Conservation (phyloP, 1,140 invertebrate species). For the Drosophila azteca region DNA sequence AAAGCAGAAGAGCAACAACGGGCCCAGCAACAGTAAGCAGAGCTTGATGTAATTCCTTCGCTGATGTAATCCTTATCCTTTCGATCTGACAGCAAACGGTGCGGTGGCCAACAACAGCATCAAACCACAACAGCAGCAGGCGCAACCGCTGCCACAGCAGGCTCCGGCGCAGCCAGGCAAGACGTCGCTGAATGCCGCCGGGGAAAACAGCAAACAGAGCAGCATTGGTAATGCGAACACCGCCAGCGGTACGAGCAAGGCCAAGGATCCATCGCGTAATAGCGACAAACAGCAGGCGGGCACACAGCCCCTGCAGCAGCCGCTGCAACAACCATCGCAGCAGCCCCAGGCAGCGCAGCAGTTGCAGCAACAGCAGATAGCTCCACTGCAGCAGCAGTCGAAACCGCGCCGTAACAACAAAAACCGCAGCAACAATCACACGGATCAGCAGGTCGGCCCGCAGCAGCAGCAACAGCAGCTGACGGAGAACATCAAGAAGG, state of each 20-base stretch:
- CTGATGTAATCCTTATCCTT: constrained; percentile 1
- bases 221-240: constrained; percentile 61
- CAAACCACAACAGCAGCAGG: constrained; percentile 58
- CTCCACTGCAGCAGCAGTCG: constrained; percentile 63
- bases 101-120: constrained; percentile 76
- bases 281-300: constrained; percentile 52
- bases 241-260: constrained; percentile 56
- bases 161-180: constrained; percentile 49
- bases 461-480: constrained; percentile 50
- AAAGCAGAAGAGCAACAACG: constrained; percentile 81
- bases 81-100: constrained; percentile 65
- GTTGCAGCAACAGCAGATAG: constrained; percentile 42
- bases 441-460: constrained; percentile 50
- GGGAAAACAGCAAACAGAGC: constrained; percentile 73
- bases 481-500: constrained; percentile 72
- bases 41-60: not conserved
- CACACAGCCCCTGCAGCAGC: constrained; percentile 41
- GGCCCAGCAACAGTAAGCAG: constrained; percentile 77
- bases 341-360: constrained; percentile 46
- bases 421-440: constrained; percentile 76
- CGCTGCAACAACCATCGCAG: constrained; percentile 26
- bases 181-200: constrained; percentile 54
- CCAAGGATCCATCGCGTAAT: constrained; percentile 58
- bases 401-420: constrained; percentile 78
- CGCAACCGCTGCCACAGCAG: constrained; percentile 46